Conservation (phyloP, 2,113 vertebrate genomes). For the Cyprinodon brontotheroides region DNA sequence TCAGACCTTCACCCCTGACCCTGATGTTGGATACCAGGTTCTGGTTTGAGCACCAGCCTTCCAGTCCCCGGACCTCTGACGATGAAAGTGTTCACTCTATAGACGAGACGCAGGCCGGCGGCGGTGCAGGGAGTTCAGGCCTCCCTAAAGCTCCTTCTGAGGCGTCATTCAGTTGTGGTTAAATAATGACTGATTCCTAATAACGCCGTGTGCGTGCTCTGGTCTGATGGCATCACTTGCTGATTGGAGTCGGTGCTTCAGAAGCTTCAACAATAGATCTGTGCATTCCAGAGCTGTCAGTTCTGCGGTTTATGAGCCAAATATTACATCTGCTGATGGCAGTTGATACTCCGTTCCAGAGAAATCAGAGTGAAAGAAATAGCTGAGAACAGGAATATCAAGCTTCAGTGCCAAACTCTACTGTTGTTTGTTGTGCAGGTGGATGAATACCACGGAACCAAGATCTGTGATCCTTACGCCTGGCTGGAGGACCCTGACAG, state of each 20-base stretch:
- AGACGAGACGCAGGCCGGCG: no score
- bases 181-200: no score
- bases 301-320: not conserved
- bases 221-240: no score
- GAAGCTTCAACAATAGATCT: not conserved
- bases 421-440: conserved; percentile 55
- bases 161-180: no score
- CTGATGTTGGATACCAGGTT: no score
- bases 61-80: no score
- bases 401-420: not conserved
- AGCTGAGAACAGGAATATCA: not conserved
- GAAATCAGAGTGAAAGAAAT: not conserved
- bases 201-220: no score
- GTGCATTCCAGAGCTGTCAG: not conserved
- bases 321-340: not conserved
- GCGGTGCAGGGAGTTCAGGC: no score
- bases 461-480: conserved; percentile 72
- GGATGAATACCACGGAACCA: conserved; percentile 74
- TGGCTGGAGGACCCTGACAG: conserved; percentile 80
- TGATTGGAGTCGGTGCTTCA: not conserved
- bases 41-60: no score
- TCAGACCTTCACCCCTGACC: no score
- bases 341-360: not conserved
- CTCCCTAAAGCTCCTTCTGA: no score
- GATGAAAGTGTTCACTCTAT: no score